phyloP scores from a whole-genome alignment of 2,113 vertebrate genomes.

The Pituophis catenifer region DNA sequence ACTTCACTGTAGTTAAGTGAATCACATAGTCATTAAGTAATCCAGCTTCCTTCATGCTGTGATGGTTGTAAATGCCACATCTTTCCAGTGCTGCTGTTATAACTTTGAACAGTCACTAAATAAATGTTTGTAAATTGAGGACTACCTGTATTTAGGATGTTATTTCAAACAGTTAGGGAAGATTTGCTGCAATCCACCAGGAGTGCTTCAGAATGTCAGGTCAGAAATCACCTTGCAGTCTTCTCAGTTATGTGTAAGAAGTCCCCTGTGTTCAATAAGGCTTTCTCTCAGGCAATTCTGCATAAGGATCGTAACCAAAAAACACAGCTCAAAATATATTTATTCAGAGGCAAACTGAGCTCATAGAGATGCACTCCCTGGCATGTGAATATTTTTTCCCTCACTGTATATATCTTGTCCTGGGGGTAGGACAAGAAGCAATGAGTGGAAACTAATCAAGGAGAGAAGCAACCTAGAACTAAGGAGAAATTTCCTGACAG shows the following conservation, averaged over 20 bases:
- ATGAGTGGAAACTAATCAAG: no score
- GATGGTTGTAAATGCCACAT: not conserved
- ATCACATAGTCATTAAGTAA: not conserved
- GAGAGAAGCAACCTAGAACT: no score
- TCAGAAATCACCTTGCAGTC: not conserved
- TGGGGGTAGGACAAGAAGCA: no score
- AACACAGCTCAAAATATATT: not conserved
- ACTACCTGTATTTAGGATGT: not conserved
- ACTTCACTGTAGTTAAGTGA: not conserved
- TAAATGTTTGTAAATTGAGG: not conserved
- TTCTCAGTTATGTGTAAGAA: not conserved
- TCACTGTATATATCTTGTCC: not conserved
- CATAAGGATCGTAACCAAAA: not conserved
- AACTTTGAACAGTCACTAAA: not conserved
- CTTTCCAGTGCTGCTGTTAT: not conserved
- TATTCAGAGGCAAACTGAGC: not conserved
- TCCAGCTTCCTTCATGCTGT: not conserved
- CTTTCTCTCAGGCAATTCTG: not conserved
- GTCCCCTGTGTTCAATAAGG: not conserved
- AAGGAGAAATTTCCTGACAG: no score
- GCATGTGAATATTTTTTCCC: not conserved
- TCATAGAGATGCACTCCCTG: not conserved
- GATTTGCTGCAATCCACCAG: not conserved
- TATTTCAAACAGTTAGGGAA: not conserved
- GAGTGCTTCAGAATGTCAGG: not conserved